Conservation (phyloP, 2,888 invertebrate genomes). For the Pyralis farinalis region DNA sequence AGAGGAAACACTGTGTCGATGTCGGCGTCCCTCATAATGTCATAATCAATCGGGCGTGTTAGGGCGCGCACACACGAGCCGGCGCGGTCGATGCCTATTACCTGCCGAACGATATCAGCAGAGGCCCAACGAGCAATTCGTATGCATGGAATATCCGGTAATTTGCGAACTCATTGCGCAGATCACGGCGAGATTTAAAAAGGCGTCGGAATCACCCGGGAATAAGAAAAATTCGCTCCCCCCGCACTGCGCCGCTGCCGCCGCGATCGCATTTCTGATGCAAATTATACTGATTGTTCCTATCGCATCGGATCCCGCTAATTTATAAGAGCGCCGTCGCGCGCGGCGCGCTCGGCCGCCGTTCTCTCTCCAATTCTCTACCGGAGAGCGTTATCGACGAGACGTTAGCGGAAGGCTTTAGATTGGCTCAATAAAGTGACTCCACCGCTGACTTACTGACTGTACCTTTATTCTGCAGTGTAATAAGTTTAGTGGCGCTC, state of each 20-base stretch:
- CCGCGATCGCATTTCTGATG: constrained; percentile 36
- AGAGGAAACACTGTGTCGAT: too few relatives aligned
- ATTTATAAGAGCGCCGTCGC: constrained; percentile 31
- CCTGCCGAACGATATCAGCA: constrained; percentile 20
- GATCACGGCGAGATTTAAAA: constrained; percentile 54
- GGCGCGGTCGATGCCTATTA: constrained; percentile 6
- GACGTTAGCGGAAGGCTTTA: too few relatives aligned
- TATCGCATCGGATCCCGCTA: constrained; percentile 40
- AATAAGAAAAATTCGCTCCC: constrained; percentile 24
- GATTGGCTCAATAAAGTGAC: too few relatives aligned
- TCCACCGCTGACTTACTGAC: too few relatives aligned
- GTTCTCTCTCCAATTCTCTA: too few relatives aligned
- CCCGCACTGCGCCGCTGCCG: constrained; percentile 3
- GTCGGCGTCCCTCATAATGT: too few relatives aligned
- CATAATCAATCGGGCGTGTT: neutral
- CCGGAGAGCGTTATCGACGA: too few relatives aligned
- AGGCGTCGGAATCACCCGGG: constrained; percentile 28
- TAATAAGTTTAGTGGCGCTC: too few relatives aligned
- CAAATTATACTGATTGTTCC: constrained; percentile 49
- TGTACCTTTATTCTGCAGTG: too few relatives aligned
- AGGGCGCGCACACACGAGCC: too few relatives aligned
- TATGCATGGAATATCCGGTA: constrained; percentile 59
- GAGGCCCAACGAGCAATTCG: constrained; percentile 37
- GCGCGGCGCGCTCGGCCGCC: neutral
- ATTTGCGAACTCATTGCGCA: constrained; percentile 58